Evolutionary conservation across 2,888 invertebrate genomes (phyloP), one percentile per base, ranked within the genome.

Genomic region (Carcina quercana): DNA sequence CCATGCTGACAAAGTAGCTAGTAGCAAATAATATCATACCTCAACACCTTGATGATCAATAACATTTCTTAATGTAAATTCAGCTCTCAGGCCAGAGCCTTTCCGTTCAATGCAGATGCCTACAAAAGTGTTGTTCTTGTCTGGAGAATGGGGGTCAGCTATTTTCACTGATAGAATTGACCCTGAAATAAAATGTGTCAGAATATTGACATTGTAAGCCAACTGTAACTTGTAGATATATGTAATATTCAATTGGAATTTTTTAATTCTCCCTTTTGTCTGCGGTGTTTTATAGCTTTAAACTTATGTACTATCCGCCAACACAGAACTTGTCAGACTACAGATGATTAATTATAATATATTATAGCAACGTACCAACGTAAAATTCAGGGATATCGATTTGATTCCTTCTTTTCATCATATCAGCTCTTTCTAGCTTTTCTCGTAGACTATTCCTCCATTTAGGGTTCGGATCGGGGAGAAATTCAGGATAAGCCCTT

Each of bases 311-410:
- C n/a, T n/a, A n/a, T n/a, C n/a, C 6, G 19, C 19, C 19, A 19
- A 2, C 19, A 19, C 6, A 19, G 7, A 19, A 19, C 1, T 19
- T 19, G 19, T 6, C 19, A 19, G 2, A 1, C n/a, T n/a, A n/a
- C n/a, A n/a, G n/a, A n/a, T n/a, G n/a, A n/a, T n/a, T n/a, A n/a
- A n/a, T 17, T 17, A 17, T 17, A 17, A 17, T 5, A 17, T 17
- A 17, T 17, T 5, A 17, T 17, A 5, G n/a, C n/a, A 14, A 71
- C 89, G 68, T 66, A 92, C 94, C 98, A 55, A 98, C 97, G 86
- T 98, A 99, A 85, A 99, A 99, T 68, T 98, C 98, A 0, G 99
- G 98, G 43, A 99, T 92, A 60, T 94, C 92, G 42, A 99, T 86
- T 40, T 91, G 86, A 32, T 50, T 79, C 47, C 97, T 86, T 35